A percentile compares a stretch with the other conserved stretches of the same genome.
phyloP scores from a whole-genome alignment of 2,888 invertebrate genomes.

The Troides oblongomaculatus region DNA sequence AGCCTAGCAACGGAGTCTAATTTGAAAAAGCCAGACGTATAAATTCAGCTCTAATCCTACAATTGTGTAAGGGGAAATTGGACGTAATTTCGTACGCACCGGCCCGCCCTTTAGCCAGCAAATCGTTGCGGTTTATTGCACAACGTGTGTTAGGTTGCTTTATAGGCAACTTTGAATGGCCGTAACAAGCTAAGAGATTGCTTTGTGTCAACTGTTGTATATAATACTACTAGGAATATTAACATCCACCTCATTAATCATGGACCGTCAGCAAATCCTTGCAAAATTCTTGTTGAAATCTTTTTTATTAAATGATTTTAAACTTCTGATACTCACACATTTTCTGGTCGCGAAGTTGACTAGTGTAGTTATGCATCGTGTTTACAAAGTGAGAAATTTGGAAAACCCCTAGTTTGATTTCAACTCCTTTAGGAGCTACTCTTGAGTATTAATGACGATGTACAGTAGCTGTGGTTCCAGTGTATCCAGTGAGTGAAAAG shows the following conservation, averaged over 20 bases:
- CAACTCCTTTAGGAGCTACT: no score
- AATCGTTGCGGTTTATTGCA: conserved; percentile 65
- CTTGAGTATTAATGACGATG: no score
- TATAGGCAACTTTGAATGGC: conserved; percentile 46
- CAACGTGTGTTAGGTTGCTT: conserved; percentile 54
- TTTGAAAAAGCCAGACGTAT: conserved; percentile 78
- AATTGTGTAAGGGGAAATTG: conserved; percentile 73
- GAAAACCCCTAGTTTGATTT: no score
- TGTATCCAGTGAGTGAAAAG: no score
- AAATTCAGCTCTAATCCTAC: conserved; percentile 74
- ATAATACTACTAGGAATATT: conserved; percentile 3
- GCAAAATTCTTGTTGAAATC: background rate
- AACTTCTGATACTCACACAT: no score
- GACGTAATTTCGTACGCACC: conserved; percentile 61
- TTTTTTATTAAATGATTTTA: no score
- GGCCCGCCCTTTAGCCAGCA: conserved; percentile 54
- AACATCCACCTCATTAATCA: conserved; percentile 5
- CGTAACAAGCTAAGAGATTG: conserved; percentile 25
- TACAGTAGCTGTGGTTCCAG: no score
- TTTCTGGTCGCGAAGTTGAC: no score
- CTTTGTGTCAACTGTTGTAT: conserved; percentile 9
- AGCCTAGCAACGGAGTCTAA: conserved; percentile 61
- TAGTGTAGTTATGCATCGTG: no score
- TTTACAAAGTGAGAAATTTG: no score
- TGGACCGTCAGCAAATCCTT: background rate